Percentiles rank a stretch among this genome's conserved stretches.
These are phyloP conservation scores for Hyla sarda DNA, from an alignment of 2,113 vertebrate genomes.

Conservation along the genomic window DNA sequence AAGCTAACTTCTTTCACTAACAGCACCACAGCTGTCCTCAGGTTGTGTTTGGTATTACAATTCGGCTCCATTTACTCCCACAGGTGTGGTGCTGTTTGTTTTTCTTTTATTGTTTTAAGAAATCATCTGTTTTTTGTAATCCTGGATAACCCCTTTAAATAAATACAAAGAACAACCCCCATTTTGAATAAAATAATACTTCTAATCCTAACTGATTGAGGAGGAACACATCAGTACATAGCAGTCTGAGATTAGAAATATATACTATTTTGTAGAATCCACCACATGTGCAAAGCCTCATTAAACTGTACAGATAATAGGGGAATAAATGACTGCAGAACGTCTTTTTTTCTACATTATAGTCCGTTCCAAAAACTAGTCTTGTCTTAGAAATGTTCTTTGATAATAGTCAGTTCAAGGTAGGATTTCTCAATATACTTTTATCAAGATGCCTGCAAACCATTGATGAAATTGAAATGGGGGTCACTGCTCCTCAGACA, in stretches of 20 bases:
- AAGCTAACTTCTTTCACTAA: too few species aligned
- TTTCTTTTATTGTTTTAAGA: too few species aligned
- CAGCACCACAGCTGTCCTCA: too few species aligned
- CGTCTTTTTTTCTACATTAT: not conserved
- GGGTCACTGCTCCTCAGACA: not conserved
- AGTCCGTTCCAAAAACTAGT: not conserved
- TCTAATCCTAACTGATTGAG: not conserved
- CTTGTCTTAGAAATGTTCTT: not conserved
- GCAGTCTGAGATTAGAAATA: not conserved
- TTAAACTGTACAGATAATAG: not conserved
- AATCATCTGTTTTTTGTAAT: too few species aligned
- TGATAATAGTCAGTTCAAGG: not conserved
- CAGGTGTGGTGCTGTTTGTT: too few species aligned
- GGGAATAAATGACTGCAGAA: not conserved
- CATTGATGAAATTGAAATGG: constrained; percentile 13
- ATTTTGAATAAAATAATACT: too few species aligned
- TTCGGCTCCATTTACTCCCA: too few species aligned
- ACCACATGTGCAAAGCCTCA: not conserved
- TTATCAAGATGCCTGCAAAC: constrained; percentile 19
- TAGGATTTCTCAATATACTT: not conserved
- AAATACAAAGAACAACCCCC: too few species aligned
- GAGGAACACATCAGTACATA: not conserved
- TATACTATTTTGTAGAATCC: not conserved
- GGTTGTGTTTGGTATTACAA: too few species aligned
- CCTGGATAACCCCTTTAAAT: too few species aligned